Conservation (phyloP, 2,888 invertebrate genomes). For the Hypercompe scribonia region DNA sequence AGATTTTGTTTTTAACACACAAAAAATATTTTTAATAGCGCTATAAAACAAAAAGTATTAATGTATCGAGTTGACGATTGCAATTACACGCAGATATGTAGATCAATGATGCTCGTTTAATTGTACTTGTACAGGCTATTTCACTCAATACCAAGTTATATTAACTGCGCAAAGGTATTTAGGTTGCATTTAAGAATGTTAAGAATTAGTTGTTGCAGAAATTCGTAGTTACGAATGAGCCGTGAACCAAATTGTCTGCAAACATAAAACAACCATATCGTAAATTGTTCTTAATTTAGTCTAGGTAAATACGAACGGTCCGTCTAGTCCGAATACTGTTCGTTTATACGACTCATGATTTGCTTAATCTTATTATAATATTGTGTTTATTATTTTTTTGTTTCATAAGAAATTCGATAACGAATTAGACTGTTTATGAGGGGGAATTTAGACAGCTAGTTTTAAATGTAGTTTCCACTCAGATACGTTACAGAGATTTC, state of each 20-base stretch:
- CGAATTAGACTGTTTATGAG: background rate
- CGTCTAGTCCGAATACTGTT: slow-evolving; percentile 60
- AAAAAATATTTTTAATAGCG: slow-evolving; percentile 13
- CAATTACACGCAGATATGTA: slow-evolving; percentile 6
- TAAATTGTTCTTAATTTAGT: slow-evolving; percentile 81
- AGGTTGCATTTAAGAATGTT: slow-evolving; percentile 59
- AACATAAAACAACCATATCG: slow-evolving; percentile 77
- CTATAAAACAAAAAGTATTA: slow-evolving; percentile 24
- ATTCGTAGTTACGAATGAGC: slow-evolving; percentile 68
- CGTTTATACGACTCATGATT: slow-evolving; percentile 58
- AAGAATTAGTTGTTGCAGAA: slow-evolving; percentile 57
- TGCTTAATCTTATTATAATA: slow-evolving; percentile 25
- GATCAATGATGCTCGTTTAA: slow-evolving; percentile 36
- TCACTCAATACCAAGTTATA: slow-evolving; percentile 35
- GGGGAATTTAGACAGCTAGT: background rate
- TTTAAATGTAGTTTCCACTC: background rate
- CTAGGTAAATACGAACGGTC: slow-evolving; percentile 63
- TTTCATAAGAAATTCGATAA: background rate
- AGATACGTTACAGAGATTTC: background rate
- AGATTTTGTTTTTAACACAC: slow-evolving; percentile 33
- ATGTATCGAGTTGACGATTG: background rate
- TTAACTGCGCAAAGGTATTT: slow-evolving; percentile 50
- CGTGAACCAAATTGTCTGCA: slow-evolving; percentile 78
- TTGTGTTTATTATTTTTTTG: background rate
- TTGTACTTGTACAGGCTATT: slow-evolving; percentile 35